A percentile compares a stretch with the other conserved stretches of the same genome.
phyloP scores from a whole-genome alignment of 2,888 invertebrate species.

The Hedychridium roseum region DNA sequence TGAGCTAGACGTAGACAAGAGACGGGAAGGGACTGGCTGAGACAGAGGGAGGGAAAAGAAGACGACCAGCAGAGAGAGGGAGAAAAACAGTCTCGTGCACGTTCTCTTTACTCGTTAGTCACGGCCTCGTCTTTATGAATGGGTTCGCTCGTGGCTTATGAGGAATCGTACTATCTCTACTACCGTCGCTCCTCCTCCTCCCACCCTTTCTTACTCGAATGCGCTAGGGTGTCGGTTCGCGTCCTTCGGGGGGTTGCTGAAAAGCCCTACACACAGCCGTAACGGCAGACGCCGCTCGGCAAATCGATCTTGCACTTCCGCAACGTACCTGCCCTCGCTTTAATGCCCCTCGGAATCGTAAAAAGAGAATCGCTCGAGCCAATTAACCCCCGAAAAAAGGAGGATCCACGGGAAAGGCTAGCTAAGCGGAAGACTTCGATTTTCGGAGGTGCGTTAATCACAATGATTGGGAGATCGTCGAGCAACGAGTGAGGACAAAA shows the following conservation, averaged over 20 bases:
- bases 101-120: conserved; percentile 56
- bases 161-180: conserved; percentile 51
- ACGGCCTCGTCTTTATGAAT: conserved; percentile 58
- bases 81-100: conserved; percentile 32
- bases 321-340: no score
- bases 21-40: conserved; percentile 7
- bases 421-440: not conserved
- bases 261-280: conserved; percentile 33
- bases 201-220: conserved; percentile 26
- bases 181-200: conserved; percentile 41
- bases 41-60: conserved; percentile 14
- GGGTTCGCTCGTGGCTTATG: conserved; percentile 49
- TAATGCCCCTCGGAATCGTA: no score
- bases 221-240: conserved; percentile 34
- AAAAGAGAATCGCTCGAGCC: no score
- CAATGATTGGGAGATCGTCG: no score
- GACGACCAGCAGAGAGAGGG: conserved; percentile 11
- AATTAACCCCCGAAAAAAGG: no score
- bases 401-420: no score
- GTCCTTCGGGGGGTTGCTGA: conserved; percentile 33
- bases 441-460: conserved; percentile 1
- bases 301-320: conserved; percentile 38
- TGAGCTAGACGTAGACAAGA: conserved; percentile 14
- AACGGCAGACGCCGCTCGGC: conserved; percentile 46
- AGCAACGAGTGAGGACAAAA: no score